These are phyloP conservation scores for Hypotaenidia okinawae DNA, from an alignment of 2,797 vertebrate genomes.

Conservation along the genomic window DNA sequence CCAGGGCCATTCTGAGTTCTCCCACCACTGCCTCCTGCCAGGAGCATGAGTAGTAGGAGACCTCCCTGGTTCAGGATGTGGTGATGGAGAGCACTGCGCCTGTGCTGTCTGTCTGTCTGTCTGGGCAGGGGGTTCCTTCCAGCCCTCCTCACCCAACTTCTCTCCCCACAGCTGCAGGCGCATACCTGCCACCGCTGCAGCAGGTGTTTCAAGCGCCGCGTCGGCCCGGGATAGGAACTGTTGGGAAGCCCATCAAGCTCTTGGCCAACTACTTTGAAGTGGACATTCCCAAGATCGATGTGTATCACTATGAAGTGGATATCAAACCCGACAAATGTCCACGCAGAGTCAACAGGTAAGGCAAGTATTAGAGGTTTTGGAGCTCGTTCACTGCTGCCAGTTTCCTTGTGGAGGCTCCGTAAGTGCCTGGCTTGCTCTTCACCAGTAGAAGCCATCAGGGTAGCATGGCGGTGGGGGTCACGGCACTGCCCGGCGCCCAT, in stretches of 20 bases:
- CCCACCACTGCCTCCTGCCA: neutral
- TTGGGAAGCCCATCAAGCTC: slow-evolving; percentile 98
- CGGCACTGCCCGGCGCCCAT: rapidly evolving
- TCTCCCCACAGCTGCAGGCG: slow-evolving; percentile 75
- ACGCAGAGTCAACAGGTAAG: slow-evolving; percentile 98
- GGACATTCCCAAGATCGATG: slow-evolving; percentile 99
- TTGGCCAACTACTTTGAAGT: slow-evolving; percentile 99
- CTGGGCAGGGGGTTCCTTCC: too few species aligned
- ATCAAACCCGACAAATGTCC: slow-evolving; percentile 99
- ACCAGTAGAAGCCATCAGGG: neutral
- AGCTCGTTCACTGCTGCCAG: neutral
- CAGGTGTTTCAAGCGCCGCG: slow-evolving; percentile 98
- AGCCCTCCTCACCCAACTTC: neutral
- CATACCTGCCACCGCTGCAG: slow-evolving; percentile 93
- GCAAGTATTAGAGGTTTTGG: slow-evolving; percentile 61
- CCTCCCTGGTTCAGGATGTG: rapidly evolving
- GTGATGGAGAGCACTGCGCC: rapidly evolving
- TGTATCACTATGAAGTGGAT: slow-evolving; percentile 98
- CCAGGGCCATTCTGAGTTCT: neutral
- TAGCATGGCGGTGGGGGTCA: neutral
- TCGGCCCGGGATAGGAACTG: slow-evolving; percentile 96
- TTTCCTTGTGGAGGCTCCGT: neutral
- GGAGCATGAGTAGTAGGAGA: neutral
- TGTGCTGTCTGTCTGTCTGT: neutral
- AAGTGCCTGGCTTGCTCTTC: neutral